Percentiles rank a stretch among this genome's conserved stretches.
Evolutionary conservation across 2,797 vertebrate genomes (phyloP).

Genomic region (Pantherophis vulpinus): DNA sequence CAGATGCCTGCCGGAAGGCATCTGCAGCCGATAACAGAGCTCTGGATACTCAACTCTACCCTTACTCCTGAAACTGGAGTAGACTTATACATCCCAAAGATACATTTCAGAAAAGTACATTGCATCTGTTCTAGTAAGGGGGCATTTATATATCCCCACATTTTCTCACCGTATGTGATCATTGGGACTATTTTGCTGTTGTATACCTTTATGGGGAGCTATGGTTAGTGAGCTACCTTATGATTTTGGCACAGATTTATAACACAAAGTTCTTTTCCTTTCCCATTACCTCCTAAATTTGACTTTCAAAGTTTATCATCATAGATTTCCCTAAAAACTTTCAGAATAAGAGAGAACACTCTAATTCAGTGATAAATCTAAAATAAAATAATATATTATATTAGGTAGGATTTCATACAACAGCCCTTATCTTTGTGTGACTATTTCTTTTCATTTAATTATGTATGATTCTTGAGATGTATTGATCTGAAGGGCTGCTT

Average conservation of each 20-base stretch:
- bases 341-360: background rate
- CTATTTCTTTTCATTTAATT: slow-evolving; percentile 41
- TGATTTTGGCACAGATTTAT: background rate
- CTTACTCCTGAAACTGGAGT: background rate
- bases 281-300: background rate
- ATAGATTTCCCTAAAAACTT: background rate
- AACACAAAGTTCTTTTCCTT: background rate
- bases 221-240: background rate
- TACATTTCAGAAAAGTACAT: background rate
- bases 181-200: background rate
- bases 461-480: slow-evolving; percentile 13
- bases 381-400: background rate
- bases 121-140: background rate
- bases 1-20: too few species aligned
- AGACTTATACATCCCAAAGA: background rate
- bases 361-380: slow-evolving; percentile 12
- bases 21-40: too few species aligned
- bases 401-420: slow-evolving; percentile 10
- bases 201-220: background rate
- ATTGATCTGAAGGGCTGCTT: slow-evolving; percentile 37
- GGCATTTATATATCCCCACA: background rate
- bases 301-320: background rate
- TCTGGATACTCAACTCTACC: background rate
- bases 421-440: background rate
- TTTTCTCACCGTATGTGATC: background rate